These are phyloP conservation scores for Portevinia maculata DNA, from an alignment of 2,888 invertebrate species.

Conservation along the genomic window DNA sequence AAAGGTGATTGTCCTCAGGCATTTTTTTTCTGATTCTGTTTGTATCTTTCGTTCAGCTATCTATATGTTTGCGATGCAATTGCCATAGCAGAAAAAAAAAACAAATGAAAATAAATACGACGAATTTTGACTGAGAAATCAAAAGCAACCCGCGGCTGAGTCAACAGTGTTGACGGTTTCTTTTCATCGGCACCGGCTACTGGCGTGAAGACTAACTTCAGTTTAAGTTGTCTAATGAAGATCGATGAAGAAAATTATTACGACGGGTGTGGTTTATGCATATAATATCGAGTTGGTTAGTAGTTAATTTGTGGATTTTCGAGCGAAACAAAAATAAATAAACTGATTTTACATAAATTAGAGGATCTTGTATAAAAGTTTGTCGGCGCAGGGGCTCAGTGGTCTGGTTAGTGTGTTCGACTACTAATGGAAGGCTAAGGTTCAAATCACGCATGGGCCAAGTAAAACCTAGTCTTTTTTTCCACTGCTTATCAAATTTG, in stretches of 20 bases:
- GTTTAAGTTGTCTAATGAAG: slow-evolving; percentile 25
- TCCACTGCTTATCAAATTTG: too few relatives aligned
- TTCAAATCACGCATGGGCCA: too few relatives aligned
- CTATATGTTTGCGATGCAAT: slow-evolving; percentile 7
- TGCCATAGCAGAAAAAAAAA: background rate
- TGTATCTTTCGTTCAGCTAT: slow-evolving; percentile 4
- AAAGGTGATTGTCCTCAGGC: slow-evolving; percentile 35
- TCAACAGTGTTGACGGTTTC: slow-evolving; percentile 19
- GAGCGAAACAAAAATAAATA: background rate
- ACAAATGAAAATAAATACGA: slow-evolving; percentile 16
- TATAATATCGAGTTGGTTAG: slow-evolving; percentile 12
- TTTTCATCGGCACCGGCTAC: background rate
- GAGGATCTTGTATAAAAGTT: background rate
- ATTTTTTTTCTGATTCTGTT: background rate
- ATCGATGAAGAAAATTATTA: slow-evolving; percentile 37
- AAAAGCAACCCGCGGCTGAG: background rate
- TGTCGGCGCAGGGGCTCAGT: too few relatives aligned
- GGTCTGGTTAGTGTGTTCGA: too few relatives aligned
- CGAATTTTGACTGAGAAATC: slow-evolving; percentile 3
- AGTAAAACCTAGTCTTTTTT: too few relatives aligned
- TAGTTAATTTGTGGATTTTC: background rate
- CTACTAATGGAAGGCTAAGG: too few relatives aligned
- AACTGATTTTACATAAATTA: background rate
- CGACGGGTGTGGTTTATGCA: background rate
- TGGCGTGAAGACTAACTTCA: background rate